phyloP scores from a whole-genome alignment of 2,113 vertebrate species.

The Lasiurus borealis region DNA sequence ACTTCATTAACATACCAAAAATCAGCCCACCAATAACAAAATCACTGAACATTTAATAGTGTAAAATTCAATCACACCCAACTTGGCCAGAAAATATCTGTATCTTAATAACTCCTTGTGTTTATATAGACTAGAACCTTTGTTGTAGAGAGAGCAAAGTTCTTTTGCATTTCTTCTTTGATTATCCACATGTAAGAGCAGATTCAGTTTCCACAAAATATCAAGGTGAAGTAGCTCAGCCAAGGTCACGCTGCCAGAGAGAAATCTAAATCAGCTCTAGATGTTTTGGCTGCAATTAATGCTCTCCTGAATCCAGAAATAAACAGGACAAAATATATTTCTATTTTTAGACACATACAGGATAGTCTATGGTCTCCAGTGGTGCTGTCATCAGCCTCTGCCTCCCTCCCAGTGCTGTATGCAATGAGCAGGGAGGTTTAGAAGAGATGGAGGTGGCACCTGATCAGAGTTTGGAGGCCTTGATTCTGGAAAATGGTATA shows the following conservation, averaged over 20 bases:
- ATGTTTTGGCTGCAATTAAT: slow-evolving; percentile 2
- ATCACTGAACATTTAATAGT: slow-evolving; percentile 81
- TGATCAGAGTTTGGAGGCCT: not conserved
- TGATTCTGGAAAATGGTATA: not conserved
- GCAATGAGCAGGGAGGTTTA: not conserved
- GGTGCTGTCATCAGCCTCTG: not conserved
- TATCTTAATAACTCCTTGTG: slow-evolving; percentile 75
- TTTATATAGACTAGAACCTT: slow-evolving; percentile 59
- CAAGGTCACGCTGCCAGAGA: slow-evolving; percentile 49
- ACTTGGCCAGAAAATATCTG: slow-evolving; percentile 73
- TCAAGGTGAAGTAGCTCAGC: slow-evolving; percentile 55
- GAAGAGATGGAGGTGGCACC: not conserved
- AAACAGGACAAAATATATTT: slow-evolving; percentile 30
- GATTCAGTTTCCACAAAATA: slow-evolving; percentile 57
- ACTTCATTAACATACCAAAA: slow-evolving; percentile 85
- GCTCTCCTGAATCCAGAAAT: slow-evolving; percentile 22
- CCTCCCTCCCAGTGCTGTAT: not conserved
- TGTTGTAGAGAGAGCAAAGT: slow-evolving; percentile 38
- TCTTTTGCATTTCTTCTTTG: slow-evolving; percentile 72
- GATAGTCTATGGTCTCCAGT: slow-evolving; percentile 10
- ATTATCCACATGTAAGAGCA: slow-evolving; percentile 71
- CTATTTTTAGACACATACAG: not conserved
- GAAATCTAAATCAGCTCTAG: slow-evolving; percentile 31
- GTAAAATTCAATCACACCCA: slow-evolving; percentile 72
- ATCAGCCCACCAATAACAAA: slow-evolving; percentile 82